Evolutionary conservation across 2,797 vertebrate genomes (phyloP).

Genomic region (Sorex maritimensis): DNA sequence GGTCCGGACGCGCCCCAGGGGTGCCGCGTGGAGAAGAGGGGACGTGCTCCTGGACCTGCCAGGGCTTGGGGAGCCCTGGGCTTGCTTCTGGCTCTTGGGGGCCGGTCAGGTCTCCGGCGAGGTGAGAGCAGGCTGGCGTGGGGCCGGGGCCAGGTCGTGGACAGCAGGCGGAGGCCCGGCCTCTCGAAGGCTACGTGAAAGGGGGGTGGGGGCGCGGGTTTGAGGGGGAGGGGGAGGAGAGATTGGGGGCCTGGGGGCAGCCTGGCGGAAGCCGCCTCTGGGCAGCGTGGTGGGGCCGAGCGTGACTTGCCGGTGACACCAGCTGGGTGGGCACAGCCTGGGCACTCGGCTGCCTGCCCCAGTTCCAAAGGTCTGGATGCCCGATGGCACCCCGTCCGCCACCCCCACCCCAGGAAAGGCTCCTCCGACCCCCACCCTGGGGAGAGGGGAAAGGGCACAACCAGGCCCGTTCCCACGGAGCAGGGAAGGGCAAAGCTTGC

Average conservation of each 20-base stretch:
- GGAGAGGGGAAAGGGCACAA: no score
- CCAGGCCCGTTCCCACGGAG: neutral
- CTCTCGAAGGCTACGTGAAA: neutral
- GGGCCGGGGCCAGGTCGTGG: neutral
- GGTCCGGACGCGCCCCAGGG: conserved; percentile 30
- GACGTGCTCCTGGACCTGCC: neutral
- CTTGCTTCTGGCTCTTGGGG: neutral
- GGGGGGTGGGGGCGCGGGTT: neutral
- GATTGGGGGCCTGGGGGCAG: neutral
- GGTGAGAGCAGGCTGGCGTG: neutral
- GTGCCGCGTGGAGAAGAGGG: neutral
- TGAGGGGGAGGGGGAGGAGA: neutral
- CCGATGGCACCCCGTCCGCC: no score
- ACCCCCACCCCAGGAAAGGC: no score
- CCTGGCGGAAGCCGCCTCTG: no score
- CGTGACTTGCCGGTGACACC: no score
- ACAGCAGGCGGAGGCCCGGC: neutral
- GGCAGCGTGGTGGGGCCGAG: no score
- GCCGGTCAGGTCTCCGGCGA: neutral
- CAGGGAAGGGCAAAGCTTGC: neutral
- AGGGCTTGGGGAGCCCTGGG: neutral
- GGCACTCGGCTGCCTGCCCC: no score
- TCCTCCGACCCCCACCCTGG: no score
- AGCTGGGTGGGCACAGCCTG: no score
- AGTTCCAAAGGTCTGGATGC: no score